A percentile compares a stretch with the other conserved stretches of the same genome.
phyloP scores from a whole-genome alignment of 1,140 invertebrate genomes.

The Lepidostoma basale region DNA sequence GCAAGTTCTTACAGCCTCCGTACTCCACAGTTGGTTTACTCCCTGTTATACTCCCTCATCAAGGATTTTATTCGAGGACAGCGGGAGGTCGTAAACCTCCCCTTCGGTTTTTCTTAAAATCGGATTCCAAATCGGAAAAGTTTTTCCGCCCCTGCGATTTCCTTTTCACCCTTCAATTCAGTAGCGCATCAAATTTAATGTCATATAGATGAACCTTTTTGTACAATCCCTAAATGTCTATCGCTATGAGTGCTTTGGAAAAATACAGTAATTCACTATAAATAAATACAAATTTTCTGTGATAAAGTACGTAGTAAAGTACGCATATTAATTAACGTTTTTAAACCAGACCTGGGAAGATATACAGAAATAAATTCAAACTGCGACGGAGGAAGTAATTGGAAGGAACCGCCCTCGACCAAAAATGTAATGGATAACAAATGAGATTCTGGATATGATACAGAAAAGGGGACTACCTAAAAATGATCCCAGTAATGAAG shows the following conservation, averaged over 20 bases:
- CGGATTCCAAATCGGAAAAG: conserved; percentile 32
- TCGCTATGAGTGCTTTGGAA: neutral
- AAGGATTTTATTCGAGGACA: conserved; percentile 20
- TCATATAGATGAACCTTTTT: conserved; percentile 9
- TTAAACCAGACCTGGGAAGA: neutral
- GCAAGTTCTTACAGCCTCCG: conserved; percentile 31
- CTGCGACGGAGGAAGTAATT: neutral
- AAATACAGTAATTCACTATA: too few species aligned
- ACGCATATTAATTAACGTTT: too few species aligned
- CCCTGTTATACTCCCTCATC: conserved; percentile 2
- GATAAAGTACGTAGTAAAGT: too few species aligned
- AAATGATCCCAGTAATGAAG: neutral
- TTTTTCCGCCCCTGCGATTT: conserved; percentile 28
- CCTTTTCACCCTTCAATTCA: neutral
- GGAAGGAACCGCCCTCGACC: neutral
- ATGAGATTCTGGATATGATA: neutral
- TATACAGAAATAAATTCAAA: neutral
- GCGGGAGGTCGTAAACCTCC: conserved; percentile 25
- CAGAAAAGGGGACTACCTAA: neutral
- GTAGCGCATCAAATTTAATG: conserved; percentile 16
- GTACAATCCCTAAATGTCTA: neutral
- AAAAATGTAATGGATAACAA: neutral
- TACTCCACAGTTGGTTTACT: conserved; percentile 21
- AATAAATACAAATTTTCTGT: too few species aligned
- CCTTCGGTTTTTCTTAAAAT: conserved; percentile 22